Conservation (phyloP, 2,797 vertebrate genomes). For the Manis crassicaudata region DNA sequence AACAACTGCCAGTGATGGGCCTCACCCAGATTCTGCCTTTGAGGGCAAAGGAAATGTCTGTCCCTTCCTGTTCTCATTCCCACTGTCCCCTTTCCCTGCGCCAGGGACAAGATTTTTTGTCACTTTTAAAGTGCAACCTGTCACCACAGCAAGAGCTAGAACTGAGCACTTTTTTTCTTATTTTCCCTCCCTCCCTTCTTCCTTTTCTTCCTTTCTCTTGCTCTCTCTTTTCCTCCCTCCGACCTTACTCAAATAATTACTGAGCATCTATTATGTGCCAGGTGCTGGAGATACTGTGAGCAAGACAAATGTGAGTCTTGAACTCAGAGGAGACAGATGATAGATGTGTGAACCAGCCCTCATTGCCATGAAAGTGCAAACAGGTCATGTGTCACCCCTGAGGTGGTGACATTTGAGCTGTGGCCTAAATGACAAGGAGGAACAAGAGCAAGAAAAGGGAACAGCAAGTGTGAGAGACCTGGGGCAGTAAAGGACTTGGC, state of each 20-base stretch:
- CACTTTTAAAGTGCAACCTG: neutral
- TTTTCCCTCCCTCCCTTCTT: neutral
- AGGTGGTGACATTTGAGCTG: neutral
- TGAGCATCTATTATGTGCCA: neutral
- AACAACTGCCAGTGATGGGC: neutral
- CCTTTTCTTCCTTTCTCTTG: neutral
- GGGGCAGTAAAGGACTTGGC: neutral
- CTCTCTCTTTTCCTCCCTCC: neutral
- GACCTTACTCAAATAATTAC: neutral
- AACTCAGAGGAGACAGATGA: neutral
- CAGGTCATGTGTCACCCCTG: neutral
- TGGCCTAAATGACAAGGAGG: neutral
- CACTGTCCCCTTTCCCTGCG: neutral
- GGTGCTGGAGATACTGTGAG: neutral
- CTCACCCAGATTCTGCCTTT: neutral
- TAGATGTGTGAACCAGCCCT: neutral
- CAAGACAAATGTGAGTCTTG: neutral
- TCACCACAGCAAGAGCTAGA: neutral
- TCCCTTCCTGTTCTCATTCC: neutral
- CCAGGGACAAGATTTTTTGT: neutral
- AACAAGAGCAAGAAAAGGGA: neutral
- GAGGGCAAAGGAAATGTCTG: neutral
- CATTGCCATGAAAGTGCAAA: fast-evolving
- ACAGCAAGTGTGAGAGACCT: neutral
- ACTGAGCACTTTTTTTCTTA: neutral